Conservation (phyloP, 2,888 invertebrate genomes). For the Crossocerus cetratus region DNA sequence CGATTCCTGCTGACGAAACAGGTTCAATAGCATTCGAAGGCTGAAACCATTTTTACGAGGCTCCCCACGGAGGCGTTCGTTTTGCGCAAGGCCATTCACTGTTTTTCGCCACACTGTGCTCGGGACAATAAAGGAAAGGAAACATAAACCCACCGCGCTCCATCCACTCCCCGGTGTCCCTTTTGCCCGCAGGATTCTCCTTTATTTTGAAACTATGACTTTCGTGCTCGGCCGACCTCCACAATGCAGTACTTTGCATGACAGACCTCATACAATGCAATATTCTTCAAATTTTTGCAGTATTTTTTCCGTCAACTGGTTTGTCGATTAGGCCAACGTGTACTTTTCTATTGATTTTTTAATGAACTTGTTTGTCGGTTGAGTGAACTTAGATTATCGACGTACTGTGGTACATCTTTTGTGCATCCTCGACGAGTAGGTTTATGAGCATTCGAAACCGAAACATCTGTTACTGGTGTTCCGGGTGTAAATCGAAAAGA, state of each 20-base stretch:
- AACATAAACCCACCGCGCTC: background rate
- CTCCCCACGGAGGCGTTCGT: slow-evolving; percentile 29
- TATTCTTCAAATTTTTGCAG: no score
- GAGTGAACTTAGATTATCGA: no score
- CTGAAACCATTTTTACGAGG: slow-evolving; percentile 41
- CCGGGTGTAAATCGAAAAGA: no score
- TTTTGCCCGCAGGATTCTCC: background rate
- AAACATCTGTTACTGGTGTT: no score
- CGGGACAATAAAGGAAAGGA: slow-evolving; percentile 25
- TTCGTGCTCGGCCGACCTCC: background rate
- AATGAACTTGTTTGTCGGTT: no score
- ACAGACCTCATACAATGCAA: no score
- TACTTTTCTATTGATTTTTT: no score
- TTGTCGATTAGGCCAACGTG: no score
- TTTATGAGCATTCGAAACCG: no score
- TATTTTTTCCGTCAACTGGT: no score
- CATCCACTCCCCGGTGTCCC: background rate
- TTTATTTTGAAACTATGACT: background rate
- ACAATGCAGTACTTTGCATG: background rate
- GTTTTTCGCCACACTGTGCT: slow-evolving; percentile 6
- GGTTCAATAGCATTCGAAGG: slow-evolving; percentile 47
- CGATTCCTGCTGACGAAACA: slow-evolving; percentile 46
- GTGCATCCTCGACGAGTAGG: no score
- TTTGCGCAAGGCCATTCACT: slow-evolving; percentile 22
- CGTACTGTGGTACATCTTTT: no score